Evolutionary conservation across 2,797 vertebrate genomes (phyloP).

Genomic region (Megalops cyprinoides): DNA sequence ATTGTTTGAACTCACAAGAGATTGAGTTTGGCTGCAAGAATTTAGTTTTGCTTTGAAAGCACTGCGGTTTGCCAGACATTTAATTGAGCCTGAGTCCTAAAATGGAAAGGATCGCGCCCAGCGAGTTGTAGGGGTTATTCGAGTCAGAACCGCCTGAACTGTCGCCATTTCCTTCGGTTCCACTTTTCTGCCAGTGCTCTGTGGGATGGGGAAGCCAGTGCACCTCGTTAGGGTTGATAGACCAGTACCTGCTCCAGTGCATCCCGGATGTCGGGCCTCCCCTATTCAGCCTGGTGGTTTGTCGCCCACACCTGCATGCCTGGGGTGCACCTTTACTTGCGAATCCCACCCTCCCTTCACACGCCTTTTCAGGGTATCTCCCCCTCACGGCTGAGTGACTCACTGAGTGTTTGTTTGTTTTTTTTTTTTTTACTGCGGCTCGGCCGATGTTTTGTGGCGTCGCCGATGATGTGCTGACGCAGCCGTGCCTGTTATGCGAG

Average conservation of each 20-base stretch:
- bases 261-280: too few species aligned
- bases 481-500: neutral
- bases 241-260: neutral
- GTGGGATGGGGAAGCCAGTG: neutral
- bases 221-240: neutral
- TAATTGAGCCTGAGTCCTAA: constrained; percentile 8
- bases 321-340: neutral
- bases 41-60: constrained; percentile 3
- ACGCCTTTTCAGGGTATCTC: neutral
- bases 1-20: constrained; percentile 1
- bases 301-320: neutral
- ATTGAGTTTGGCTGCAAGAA: neutral
- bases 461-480: neutral
- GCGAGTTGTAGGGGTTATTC: neutral
- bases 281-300: too few species aligned
- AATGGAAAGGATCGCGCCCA: neutral
- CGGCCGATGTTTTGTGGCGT: neutral
- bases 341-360: neutral
- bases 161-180: neutral
- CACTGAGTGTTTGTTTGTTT: constrained; percentile 9
- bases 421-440: too few species aligned
- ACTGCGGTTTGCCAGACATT: neutral
- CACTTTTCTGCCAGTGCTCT: neutral
- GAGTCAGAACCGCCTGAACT: neutral
- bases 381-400: neutral